These are phyloP conservation scores for Acanthaster planci DNA, from an alignment of 35 echinoderm and acorn worm genomes.

Conservation along the genomic window DNA sequence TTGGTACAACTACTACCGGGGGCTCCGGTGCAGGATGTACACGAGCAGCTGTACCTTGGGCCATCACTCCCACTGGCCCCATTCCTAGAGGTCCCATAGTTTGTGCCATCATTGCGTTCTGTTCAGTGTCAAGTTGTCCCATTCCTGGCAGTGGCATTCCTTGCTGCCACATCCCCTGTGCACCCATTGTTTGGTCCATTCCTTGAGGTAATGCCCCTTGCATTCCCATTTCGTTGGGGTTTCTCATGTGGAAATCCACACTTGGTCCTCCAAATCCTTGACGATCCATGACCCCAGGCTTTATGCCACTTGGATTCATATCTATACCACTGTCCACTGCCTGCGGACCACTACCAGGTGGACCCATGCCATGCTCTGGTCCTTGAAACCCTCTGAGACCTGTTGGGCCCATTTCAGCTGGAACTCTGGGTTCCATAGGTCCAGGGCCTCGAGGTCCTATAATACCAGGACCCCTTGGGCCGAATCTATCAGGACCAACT, in stretches of 20 bases:
- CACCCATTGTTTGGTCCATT: not conserved
- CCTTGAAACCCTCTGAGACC: not conserved
- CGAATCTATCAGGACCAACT: constrained; percentile 23
- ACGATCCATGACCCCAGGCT: too few species aligned
- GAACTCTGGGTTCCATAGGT: not conserved
- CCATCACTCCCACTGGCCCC: too few species aligned
- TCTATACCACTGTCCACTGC: too few species aligned
- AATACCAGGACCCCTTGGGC: constrained; percentile 18
- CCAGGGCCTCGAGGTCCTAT: constrained; percentile 7
- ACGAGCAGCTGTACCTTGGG: too few species aligned
- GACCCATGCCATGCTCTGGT: not conserved
- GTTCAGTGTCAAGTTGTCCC: too few species aligned
- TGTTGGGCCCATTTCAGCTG: not conserved
- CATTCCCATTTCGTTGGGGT: not conserved
- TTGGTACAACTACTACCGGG: too few species aligned
- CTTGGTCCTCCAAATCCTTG: not conserved
- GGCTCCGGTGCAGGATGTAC: too few species aligned
- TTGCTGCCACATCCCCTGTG: constrained; percentile 6
- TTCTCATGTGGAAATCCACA: not conserved
- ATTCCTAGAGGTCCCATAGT: too few species aligned
- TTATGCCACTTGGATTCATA: too few species aligned
- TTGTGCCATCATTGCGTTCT: too few species aligned
- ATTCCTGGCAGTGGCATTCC: too few species aligned
- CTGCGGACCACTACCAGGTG: too few species aligned
- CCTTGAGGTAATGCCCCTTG: not conserved